Evolutionary conservation across 2,113 vertebrate species (phyloP).

Genomic region (Alexandromys fortis): DNA sequence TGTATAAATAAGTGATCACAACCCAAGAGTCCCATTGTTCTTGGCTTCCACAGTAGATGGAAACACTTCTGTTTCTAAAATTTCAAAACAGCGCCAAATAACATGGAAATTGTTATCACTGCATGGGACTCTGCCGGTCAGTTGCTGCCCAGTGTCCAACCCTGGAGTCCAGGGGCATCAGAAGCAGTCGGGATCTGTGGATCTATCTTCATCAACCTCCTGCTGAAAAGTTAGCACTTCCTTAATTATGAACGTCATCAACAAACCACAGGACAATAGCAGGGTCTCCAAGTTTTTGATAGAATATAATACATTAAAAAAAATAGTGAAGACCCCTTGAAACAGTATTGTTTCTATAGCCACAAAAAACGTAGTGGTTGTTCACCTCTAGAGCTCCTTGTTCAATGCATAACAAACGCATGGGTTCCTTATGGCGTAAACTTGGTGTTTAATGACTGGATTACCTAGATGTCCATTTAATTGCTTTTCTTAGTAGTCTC

Average conservation of each 20-base stretch:
- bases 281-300: neutral
- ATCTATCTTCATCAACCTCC: constrained; percentile 1
- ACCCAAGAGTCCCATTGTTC: neutral
- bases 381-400: neutral
- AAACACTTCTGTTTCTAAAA: constrained; percentile 15
- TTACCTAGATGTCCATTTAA: neutral
- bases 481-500: neutral
- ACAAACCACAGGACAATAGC: neutral
- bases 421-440: neutral
- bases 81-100: neutral
- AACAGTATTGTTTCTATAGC: neutral
- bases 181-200: neutral
- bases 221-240: constrained; percentile 4
- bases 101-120: neutral
- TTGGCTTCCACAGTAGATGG: neutral
- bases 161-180: neutral
- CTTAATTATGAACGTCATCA: neutral
- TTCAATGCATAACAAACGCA: neutral
- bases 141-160: neutral
- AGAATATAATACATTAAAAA: neutral
- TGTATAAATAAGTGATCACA: neutral
- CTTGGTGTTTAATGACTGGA: neutral
- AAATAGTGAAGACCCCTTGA: neutral
- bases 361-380: neutral
- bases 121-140: neutral